Conservation (phyloP, 2,113 vertebrate species). For the Rhea pennata region DNA sequence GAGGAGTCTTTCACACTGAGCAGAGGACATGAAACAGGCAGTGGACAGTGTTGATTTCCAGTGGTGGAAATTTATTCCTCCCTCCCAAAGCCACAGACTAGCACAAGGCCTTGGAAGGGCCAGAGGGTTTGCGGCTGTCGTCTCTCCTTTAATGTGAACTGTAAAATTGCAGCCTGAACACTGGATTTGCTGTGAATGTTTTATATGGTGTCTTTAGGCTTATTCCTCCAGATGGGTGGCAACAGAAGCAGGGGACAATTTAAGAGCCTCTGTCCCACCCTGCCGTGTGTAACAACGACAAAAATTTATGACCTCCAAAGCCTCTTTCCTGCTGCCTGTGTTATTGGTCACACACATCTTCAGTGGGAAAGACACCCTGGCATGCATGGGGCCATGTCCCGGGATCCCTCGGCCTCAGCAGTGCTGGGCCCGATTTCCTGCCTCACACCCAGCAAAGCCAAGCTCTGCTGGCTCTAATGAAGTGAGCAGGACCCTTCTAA, state of each 20-base stretch:
- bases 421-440: background rate
- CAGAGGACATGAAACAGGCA: no score
- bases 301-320: background rate
- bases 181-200: background rate
- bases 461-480: background rate
- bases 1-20: background rate
- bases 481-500: background rate
- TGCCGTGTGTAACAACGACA: background rate
- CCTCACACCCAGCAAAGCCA: background rate
- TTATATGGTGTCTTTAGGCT: background rate
- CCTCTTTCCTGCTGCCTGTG: background rate
- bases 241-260: background rate
- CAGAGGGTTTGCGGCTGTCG: background rate
- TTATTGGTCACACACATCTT: background rate
- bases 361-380: background rate
- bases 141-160: background rate
- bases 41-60: background rate
- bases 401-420: background rate
- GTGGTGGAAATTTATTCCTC: accelerated
- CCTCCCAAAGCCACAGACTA: background rate
- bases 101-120: background rate
- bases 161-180: background rate
- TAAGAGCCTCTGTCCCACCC: background rate
- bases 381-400: accelerated
- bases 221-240: background rate